These are phyloP conservation scores for Tadarida brasiliensis DNA, from an alignment of 2,797 vertebrate genomes.

Conservation along the genomic window DNA sequence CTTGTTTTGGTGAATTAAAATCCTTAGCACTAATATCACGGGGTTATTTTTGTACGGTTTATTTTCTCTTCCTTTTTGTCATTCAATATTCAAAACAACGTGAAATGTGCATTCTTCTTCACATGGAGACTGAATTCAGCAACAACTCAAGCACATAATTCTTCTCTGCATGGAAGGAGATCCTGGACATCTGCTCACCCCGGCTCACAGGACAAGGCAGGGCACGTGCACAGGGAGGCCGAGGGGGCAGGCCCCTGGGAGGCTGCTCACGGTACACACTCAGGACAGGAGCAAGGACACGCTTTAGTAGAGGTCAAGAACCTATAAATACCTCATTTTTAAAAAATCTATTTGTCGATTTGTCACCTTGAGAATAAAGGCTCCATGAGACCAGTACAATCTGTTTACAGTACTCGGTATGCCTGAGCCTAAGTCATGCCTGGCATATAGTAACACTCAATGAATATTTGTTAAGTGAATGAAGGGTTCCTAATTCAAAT, in stretches of 20 bases:
- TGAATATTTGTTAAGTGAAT: neutral
- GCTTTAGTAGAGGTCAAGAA: neutral
- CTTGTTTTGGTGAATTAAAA: constrained; percentile 53
- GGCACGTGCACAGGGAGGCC: neutral
- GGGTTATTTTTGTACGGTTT: constrained; percentile 62
- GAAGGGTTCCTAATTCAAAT: neutral
- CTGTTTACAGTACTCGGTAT: neutral
- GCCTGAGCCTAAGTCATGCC: neutral
- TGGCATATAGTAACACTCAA: neutral
- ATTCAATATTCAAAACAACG: constrained; percentile 61
- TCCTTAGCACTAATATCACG: neutral
- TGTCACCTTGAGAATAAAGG: neutral
- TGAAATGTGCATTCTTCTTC: constrained; percentile 68
- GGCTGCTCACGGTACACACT: neutral
- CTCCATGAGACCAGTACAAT: neutral
- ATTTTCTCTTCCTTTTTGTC: constrained; percentile 45
- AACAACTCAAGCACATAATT: constrained; percentile 67
- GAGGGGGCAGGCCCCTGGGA: neutral
- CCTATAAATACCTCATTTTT: neutral
- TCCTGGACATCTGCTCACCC: constrained; percentile 73
- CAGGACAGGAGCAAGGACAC: neutral
- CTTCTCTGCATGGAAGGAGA: constrained; percentile 68
- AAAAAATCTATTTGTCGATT: neutral
- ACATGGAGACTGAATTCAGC: constrained; percentile 71
- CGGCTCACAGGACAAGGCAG: constrained; percentile 51